A percentile compares a stretch with the other conserved stretches of the same genome.
phyloP scores from a whole-genome alignment of 2,888 invertebrate species.

The Spilosoma lubricipeda region DNA sequence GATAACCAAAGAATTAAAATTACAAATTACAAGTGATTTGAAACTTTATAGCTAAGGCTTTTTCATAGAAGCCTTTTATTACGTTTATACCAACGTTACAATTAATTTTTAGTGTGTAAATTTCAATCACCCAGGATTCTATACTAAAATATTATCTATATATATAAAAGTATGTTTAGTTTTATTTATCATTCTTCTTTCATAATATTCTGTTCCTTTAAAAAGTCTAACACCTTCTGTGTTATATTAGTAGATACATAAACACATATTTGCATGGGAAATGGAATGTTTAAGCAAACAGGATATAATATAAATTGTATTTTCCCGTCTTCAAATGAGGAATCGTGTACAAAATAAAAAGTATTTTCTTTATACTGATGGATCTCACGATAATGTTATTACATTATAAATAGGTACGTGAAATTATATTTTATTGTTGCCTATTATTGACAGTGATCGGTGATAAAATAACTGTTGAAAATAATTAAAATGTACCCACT shows the following conservation, averaged over 20 bases:
- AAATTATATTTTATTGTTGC: not conserved
- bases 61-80: no score
- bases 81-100: no score
- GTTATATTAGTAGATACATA: constrained; percentile 18
- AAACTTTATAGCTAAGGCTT: no score
- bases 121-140: no score
- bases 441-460: not conserved
- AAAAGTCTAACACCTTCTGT: constrained; percentile 8
- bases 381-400: not conserved
- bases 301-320: not conserved
- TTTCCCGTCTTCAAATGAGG: not conserved
- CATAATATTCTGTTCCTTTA: not conserved
- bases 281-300: constrained; percentile 14
- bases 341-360: not conserved
- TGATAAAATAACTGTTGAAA: not conserved
- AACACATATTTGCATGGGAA: constrained; percentile 20
- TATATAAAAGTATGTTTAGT: not conserved
- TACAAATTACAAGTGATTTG: not conserved
- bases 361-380: not conserved
- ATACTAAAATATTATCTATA: not conserved
- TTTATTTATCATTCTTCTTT: not conserved
- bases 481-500: no score
- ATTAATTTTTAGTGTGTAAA: no score
- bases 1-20: not conserved
- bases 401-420: no score